Percentiles rank a stretch among this genome's conserved stretches.
Evolutionary conservation across 2,888 invertebrate species (phyloP).

Genomic region (Apamea anceps): DNA sequence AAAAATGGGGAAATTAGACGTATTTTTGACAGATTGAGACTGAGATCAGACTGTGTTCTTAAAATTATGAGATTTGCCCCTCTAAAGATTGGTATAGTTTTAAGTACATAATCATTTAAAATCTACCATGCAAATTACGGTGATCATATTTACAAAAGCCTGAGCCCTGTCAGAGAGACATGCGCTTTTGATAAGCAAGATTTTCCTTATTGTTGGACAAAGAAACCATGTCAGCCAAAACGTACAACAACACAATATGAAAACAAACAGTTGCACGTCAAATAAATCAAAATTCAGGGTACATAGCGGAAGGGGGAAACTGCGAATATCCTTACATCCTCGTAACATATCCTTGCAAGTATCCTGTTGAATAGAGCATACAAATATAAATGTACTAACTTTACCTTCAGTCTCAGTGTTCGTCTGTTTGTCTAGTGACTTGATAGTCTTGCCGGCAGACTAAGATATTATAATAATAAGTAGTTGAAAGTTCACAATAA

Average conservation of each 20-base stretch:
- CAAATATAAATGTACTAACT: constrained; percentile 66
- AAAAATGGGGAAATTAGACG: too few relatives aligned
- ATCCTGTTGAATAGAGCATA: constrained; percentile 72
- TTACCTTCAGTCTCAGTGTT: constrained; percentile 52
- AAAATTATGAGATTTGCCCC: too few relatives aligned
- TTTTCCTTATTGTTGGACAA: constrained; percentile 24
- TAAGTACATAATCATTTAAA: too few relatives aligned
- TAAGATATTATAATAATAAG: background rate
- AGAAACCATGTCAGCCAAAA: constrained; percentile 17
- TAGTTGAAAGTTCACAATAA: constrained; percentile 10
- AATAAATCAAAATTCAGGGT: constrained; percentile 82
- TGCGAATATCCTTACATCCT: constrained; percentile 65
- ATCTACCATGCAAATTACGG: too few relatives aligned
- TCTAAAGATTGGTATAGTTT: too few relatives aligned
- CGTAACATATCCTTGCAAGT: constrained; percentile 61
- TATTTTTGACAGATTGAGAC: too few relatives aligned
- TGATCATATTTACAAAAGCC: background rate
- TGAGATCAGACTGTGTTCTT: too few relatives aligned
- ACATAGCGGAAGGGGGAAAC: constrained; percentile 83
- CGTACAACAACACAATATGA: constrained; percentile 1
- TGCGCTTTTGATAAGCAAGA: constrained; percentile 8
- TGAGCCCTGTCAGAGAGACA: background rate
- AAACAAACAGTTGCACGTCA: constrained; percentile 26
- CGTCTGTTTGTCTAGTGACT: constrained; percentile 24
- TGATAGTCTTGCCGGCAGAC: constrained; percentile 19